Evolutionary conservation across 2,888 invertebrate genomes (phyloP), one percentile per base, ranked within the genome.

Genomic region (Eupithecia subfuscata): DNA sequence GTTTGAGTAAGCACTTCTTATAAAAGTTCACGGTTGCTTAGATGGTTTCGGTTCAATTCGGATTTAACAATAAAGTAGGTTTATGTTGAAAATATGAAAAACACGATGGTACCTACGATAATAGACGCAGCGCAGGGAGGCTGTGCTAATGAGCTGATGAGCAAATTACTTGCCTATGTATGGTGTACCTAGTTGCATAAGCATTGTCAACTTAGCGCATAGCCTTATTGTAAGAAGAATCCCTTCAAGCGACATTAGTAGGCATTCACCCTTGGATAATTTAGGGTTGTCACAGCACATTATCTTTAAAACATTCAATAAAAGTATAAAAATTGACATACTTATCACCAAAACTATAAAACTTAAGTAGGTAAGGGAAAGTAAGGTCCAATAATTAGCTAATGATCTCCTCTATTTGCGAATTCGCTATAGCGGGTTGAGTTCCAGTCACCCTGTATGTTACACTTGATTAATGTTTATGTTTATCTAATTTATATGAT

Each of bases 221-320:
- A 69, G n/a, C 37, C 70, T 63, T 74, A 45, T 77, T 80, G 81
- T 81, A 64, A 25, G 71, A 74, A 52, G 89, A 88, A 89, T 77
- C 87, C 90, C 65, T 88, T 88, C 82, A 83, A 87, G 60, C 75
- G 80, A 78, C 79, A 81, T 84, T 83, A 84, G 75, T 73, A 75
- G 22, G 75, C 75, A 75, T 77, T 77, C 78, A 80, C 78, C 80
- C 77, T 68, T 45, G 45, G 34, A 71, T 87, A 89, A 89, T 89
- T 88, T 85, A 90, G 88, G 90, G 90, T 45, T 90, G 85, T 9
- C 83, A 79, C 64, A 22, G 14, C 40, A 25, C 11, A 72, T 9
- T 12, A 37, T 25, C 48, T 70, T 60, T 60, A 40, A 52, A 37
- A 56, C 2, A 52, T 52, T n/a, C n/a, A n/a, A n/a, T n/a, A n/a